Base-by-base conservation (phyloP, 2,888 invertebrate species). In the Plagodis pulveraria region DNA sequence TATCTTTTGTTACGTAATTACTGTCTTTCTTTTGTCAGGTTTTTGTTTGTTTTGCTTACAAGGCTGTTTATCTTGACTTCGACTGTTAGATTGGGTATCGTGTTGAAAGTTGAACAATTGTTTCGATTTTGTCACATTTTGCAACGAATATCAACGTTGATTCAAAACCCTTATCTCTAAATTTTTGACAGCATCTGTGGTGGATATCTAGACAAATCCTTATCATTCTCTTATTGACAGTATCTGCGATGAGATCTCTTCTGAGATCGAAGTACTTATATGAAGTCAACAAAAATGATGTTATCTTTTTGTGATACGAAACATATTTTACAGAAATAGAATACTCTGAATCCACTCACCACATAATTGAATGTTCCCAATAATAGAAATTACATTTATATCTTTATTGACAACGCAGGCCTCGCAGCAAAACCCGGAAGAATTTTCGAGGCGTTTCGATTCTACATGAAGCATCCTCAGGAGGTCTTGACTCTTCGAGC, bases 1-100 rank as follows among this genome's bases (percentile, higher is more conserved):
- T 76, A 74, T 77, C 76, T 77, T 73, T 74, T 71, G 65, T 75
- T 63, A 64, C 63, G 63, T 58, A 66, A 63, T 67, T 67, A 63
- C 67, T 72, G 65, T 22, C 62, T 51, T 62, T 66, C n/a, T 71
- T 66, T 58, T 68, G 56, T 66, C 43, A 40, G 50, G 50, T 55
- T 63, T 63, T 45, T 45, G 53, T 65, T 65, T 59, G 40, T 41
- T 56, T 46, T 58, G 57, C 61, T 46, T 58, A 50, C 50, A 52
- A 59, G 56, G 50, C 64, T 56, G 58, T 70, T 72, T 72, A 66
- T 72, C 59, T 60, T 50, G 46, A 32, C 49, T 61, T 57, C 34
- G 51, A 56, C 57, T 56, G 53, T 51, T 56, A 59, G 45, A 46
- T 62, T 56, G 54, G 58, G 62, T 58, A 55, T 62, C 48, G 49